Evolutionary conservation across 2,113 vertebrate species (phyloP).

Genomic region (Cathartes aura): DNA sequence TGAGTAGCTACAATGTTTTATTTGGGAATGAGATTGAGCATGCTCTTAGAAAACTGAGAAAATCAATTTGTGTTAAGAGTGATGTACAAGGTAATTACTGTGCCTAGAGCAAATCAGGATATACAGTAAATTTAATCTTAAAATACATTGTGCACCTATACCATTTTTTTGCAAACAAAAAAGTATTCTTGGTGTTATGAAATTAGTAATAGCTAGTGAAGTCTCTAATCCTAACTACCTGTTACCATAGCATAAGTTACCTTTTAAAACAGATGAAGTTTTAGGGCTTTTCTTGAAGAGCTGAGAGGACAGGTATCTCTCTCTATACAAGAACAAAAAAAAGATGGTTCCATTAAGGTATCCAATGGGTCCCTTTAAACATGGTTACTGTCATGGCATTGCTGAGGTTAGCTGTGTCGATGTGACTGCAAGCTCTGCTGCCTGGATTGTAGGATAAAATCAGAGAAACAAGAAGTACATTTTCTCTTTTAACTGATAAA

Average conservation of each 20-base stretch:
- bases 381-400: background rate
- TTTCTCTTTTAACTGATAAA: background rate
- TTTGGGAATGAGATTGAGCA: background rate
- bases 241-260: background rate
- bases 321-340: background rate
- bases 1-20: background rate
- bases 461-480: background rate
- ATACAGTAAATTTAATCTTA: constrained; percentile 1
- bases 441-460: background rate
- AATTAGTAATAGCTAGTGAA: background rate
- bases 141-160: background rate
- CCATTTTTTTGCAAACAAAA: background rate
- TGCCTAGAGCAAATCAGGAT: background rate
- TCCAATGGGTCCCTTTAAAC: background rate
- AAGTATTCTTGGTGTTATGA: background rate
- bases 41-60: constrained; percentile 17
- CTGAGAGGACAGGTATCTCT: background rate
- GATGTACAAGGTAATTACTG: constrained; percentile 17
- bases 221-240: background rate
- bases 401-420: background rate
- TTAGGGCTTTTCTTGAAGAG: background rate
- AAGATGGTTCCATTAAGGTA: background rate
- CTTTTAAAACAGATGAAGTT: background rate
- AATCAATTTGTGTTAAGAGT: constrained; percentile 25
- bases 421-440: background rate